A percentile compares a stretch with the other conserved stretches of the same genome.
Conservation (phyloP, 2,888 invertebrate genomes). For the Baccha elongata region DNA sequence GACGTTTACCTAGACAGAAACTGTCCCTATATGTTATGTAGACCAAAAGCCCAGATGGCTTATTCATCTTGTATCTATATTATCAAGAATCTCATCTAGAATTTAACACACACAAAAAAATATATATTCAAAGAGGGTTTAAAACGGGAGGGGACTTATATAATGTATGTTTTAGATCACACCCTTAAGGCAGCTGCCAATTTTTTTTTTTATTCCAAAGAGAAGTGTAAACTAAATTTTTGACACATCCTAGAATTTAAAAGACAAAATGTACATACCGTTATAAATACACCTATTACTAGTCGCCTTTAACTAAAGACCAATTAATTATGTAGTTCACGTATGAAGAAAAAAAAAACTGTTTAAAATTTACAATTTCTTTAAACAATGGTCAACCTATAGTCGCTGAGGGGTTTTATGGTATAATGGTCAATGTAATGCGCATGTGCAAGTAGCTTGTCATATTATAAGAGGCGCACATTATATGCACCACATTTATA, state of each 20-base stretch:
- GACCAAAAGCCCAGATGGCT: constrained; percentile 44
- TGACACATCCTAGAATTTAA: constrained; percentile 33
- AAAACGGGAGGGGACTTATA: not conserved
- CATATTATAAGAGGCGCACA: constrained; percentile 42
- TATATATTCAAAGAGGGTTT: constrained; percentile 17
- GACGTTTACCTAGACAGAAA: constrained; percentile 41
- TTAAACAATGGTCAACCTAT: constrained; percentile 60
- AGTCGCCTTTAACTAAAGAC: too few species aligned
- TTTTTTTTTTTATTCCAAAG: not conserved
- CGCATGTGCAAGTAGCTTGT: constrained; percentile 59
- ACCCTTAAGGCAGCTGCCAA: constrained; percentile 54
- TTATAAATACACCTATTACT: constrained; percentile 23
- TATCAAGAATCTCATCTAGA: constrained; percentile 50
- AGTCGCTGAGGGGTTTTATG: constrained; percentile 16
- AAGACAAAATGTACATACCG: too few species aligned
- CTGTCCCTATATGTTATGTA: constrained; percentile 14
- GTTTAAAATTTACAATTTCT: constrained; percentile 58
- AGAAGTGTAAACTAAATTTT: constrained; percentile 16
- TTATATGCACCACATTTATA: too few species aligned
- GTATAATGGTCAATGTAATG: constrained; percentile 55
- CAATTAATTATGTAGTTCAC: constrained; percentile 71
- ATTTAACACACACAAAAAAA: not conserved
- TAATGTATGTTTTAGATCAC: constrained; percentile 51
- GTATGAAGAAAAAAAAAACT: constrained; percentile 33
- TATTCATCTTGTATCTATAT: constrained; percentile 24